Evolutionary conservation across 2,113 vertebrate genomes (phyloP), one percentile per base, ranked within the genome.

Genomic region (Oryzias melastigma): DNA sequence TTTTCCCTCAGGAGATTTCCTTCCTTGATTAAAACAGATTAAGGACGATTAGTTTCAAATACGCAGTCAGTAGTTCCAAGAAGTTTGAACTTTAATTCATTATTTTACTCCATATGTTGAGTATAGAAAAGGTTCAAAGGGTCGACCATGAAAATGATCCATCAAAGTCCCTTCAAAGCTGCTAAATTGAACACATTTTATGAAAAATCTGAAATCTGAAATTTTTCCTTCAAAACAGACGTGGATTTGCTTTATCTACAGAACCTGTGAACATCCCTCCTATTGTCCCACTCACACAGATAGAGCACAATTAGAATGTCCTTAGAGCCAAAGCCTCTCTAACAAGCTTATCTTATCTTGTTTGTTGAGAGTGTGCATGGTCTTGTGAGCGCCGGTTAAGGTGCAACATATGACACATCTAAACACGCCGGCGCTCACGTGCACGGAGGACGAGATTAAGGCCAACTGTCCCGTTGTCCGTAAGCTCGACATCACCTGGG

Each of bases 281-380:
- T 14, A 41, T 45, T 17, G 22, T 40, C 55, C 53, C 46, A 12
- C 15, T 68, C 52, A 68, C 15, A 22, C 47, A 52, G 19, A 64
- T 68, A 78, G 71, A 45, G 61, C 67, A 71, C 75, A 62, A 50
- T 79, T 59, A 79, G 69, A 78, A 55, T 59, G 68, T 80, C 62
- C 71, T 73, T 48, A 76, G 62, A 85, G 73, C 73, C 60, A 77
- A 78, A 85, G 72, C 77, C 52, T 68, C 25, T 43, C 61, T 89
- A 89, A 87, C 76, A 46, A 60, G 82, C 82, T 89, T 86, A 89
- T 69, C 65, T n/a, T 24, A 65, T 59, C 77, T 56, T 56, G 54
- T 52, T 43, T 45, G 64, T 29, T 68, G 72, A 49, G 48, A 74
- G 65, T 54, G 27, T 68, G 46, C 47, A 22, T 52, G 55, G 58